Base-by-base conservation (phyloP, 2,797 vertebrate species). In the Phylloscopus collybita region DNA sequence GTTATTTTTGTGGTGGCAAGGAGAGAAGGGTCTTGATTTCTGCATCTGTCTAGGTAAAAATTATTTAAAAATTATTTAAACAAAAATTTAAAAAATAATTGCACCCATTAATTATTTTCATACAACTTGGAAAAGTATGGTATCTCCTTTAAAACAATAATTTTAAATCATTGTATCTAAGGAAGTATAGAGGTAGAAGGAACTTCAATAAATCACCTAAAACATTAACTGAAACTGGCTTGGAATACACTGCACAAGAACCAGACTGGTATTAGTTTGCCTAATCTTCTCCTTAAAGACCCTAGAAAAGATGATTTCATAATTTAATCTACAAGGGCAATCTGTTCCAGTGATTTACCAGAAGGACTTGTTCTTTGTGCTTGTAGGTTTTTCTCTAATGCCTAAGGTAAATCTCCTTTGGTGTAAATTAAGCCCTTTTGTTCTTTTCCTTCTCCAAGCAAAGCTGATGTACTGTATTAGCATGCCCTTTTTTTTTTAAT, bases 1-100 rank as follows among this genome's bases (percentile, higher is more conserved):
- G 10, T 20, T 18, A 13, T 38, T 21, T 88, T 73, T 67, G 40
- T 20, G 2, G 0, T 3, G 6, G 2, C 2, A 8, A 32, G 17
- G 7, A 53, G 8, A 38, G 9, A 70, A 65, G 5, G 6, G 5
- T 26, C 1, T 25, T 45, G 2, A 4, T 53, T 79, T 19, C 11
- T 54, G 1, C 25, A 44, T 60, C 20, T 75, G 10, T 32, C 30
- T 54, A 40, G 29, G 83, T 18, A 88, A 88, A 10, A 34, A 34
- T 34, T 26, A 3, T 64, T 38, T 86, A 32, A 65, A 79, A 89
- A 74, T 49, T 40, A 44, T 51, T 72, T 83, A 32, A 75, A 87
- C 6, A 82, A 85, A 79, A 70, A 59, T 10, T 2, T 66, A 13
- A 32, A 87, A 78, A 73, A 40, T 14, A 67, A 60, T 29, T 66